Evolutionary conservation across 1,140 invertebrate genomes (phyloP).

Genomic region (Drosophila persimilis): DNA sequence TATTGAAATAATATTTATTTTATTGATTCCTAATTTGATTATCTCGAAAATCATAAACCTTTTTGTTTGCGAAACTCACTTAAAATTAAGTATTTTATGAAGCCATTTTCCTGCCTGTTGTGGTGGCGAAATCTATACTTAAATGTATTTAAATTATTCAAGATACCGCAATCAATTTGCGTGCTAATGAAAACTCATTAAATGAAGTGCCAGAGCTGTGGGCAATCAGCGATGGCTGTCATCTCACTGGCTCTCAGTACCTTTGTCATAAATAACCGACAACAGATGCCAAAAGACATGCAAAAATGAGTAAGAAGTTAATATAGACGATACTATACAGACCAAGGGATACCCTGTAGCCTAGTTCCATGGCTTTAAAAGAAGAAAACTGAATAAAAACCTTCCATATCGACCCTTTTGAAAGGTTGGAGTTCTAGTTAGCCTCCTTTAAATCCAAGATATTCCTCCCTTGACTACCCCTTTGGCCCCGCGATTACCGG

Average conservation of each 20-base stretch:
- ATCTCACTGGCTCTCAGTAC: constrained; percentile 5
- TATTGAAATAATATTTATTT: constrained; percentile 30
- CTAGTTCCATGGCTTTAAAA: too few species aligned
- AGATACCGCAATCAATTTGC: constrained; percentile 57
- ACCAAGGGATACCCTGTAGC: too few species aligned
- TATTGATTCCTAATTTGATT: constrained; percentile 23
- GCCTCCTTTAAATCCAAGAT: too few species aligned
- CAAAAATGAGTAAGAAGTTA: neutral
- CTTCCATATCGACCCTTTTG: too few species aligned
- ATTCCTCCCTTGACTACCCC: too few species aligned
- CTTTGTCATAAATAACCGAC: constrained; percentile 41
- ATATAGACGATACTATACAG: too few species aligned
- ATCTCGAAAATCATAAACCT: constrained; percentile 29
- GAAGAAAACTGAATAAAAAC: too few species aligned
- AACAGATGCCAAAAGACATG: constrained; percentile 1
- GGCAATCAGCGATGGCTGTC: constrained; percentile 34
- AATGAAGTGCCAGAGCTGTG: constrained; percentile 53
- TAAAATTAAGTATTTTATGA: constrained; percentile 27
- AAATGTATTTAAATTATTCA: constrained; percentile 45
- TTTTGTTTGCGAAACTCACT: constrained; percentile 1
- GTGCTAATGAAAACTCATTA: constrained; percentile 60
- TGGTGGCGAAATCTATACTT: constrained; percentile 7
- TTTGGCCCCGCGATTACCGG: neutral
- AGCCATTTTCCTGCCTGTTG: constrained; percentile 5
- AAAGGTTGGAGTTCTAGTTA: too few species aligned